These are phyloP conservation scores for Aythya baeri DNA, from an alignment of 2,113 vertebrate species.

Conservation along the genomic window DNA sequence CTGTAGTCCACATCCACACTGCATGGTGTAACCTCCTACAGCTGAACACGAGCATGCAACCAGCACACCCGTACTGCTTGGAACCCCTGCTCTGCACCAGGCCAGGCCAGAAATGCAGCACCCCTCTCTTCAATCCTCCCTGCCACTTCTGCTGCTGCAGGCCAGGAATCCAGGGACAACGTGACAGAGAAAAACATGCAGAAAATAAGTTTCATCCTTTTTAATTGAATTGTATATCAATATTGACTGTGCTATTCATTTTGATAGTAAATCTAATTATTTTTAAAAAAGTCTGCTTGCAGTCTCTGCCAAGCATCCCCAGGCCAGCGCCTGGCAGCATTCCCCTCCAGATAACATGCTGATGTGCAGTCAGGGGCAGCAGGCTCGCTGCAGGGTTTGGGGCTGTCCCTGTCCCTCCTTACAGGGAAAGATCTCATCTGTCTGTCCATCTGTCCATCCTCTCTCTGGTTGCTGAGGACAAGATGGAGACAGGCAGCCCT, in stretches of 20 bases:
- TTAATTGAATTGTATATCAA: slow-evolving; percentile 65
- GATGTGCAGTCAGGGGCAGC: background rate
- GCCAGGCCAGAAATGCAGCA: background rate
- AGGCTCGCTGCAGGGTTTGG: background rate
- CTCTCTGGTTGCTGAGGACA: background rate
- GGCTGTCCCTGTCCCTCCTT: background rate
- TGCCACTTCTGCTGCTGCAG: background rate
- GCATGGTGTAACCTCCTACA: background rate
- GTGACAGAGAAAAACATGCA: background rate
- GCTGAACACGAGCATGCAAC: background rate
- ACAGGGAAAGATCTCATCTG: background rate
- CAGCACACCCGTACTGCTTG: background rate
- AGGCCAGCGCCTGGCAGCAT: slow-evolving; percentile 1
- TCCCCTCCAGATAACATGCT: background rate
- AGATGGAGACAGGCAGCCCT: background rate
- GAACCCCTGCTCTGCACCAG: background rate
- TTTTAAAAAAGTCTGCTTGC: background rate
- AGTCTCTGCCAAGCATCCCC: slow-evolving; percentile 30
- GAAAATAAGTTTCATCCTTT: slow-evolving; percentile 28
- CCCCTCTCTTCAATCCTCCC: background rate
- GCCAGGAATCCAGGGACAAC: background rate
- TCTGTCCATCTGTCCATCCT: background rate
- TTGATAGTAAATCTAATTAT: slow-evolving; percentile 53
- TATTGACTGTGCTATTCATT: slow-evolving; percentile 68
- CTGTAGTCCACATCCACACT: background rate